Conservation (phyloP, 2,797 vertebrate genomes). For the Thaleichthys pacificus region DNA sequence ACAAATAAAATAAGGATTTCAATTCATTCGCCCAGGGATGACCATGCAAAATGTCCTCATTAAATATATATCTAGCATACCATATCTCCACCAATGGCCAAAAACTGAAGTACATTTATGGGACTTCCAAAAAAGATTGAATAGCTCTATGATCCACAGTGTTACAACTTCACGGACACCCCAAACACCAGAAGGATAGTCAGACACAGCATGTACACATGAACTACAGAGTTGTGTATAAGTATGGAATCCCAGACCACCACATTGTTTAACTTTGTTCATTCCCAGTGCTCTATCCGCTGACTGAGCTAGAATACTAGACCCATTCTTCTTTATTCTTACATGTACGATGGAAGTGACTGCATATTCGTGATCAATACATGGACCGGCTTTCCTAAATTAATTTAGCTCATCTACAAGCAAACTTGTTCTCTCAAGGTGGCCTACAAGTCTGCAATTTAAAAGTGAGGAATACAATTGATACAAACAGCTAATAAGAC, state of each 20-base stretch:
- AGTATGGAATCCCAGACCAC: not conserved
- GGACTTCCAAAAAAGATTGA: not conserved
- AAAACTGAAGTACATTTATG: not conserved
- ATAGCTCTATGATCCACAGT: conserved; percentile 3
- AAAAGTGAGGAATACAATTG: not conserved
- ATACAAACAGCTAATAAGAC: not conserved
- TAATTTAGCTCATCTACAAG: too few species aligned
- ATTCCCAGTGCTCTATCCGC: not conserved
- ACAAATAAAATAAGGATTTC: conserved; percentile 4
- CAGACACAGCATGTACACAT: conserved; percentile 1
- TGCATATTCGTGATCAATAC: too few species aligned
- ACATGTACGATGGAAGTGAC: too few species aligned
- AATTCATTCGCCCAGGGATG: not conserved
- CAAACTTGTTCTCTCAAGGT: not conserved
- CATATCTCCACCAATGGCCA: not conserved
- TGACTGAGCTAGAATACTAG: not conserved
- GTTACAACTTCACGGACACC: not conserved
- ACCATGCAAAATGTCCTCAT: not conserved
- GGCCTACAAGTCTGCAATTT: not conserved
- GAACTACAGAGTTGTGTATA: not conserved
- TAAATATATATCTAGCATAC: not conserved
- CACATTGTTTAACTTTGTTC: conserved; percentile 5
- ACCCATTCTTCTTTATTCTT: too few species aligned
- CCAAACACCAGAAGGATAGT: conserved; percentile 10
- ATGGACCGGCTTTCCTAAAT: too few species aligned